These are phyloP conservation scores for Triplophysa dalaica DNA, from an alignment of 2,113 vertebrate genomes.

Conservation along the genomic window DNA sequence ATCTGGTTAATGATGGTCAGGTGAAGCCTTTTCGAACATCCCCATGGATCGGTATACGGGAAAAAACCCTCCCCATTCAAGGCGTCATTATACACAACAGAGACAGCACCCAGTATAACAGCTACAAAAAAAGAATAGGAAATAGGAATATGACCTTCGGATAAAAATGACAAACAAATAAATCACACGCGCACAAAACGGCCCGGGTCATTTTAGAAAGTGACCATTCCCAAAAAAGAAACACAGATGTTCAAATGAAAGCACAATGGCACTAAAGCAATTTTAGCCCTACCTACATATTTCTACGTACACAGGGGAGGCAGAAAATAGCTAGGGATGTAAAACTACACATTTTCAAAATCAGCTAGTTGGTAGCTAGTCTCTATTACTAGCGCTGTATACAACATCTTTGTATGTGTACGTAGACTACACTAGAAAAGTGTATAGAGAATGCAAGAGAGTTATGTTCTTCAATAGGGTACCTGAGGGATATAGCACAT, in stretches of 20 bases:
- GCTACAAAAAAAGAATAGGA: background rate
- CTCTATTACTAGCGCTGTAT: background rate
- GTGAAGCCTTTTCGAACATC: background rate
- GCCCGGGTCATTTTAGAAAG: constrained; percentile 17
- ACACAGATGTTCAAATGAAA: constrained; percentile 35
- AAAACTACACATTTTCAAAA: background rate
- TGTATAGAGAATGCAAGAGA: no score
- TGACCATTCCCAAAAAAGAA: constrained; percentile 23
- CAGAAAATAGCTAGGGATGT: background rate
- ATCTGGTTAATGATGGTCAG: constrained; percentile 38
- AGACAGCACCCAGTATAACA: background rate
- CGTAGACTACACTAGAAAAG: no score
- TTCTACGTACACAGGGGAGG: background rate
- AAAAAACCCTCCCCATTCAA: background rate
- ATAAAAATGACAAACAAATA: constrained; percentile 23
- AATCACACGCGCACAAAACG: background rate
- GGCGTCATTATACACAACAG: background rate
- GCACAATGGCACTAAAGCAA: background rate
- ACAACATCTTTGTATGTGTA: no score
- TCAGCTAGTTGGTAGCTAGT: background rate
- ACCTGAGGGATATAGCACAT: no score
- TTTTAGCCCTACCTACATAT: background rate
- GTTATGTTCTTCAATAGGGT: no score
- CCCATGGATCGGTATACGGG: background rate
- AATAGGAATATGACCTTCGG: constrained; percentile 12